Percentiles rank a stretch among this genome's conserved stretches.
Evolutionary conservation across 1,140 invertebrate genomes (phyloP).

Genomic region (Hesperophylax magnus): DNA sequence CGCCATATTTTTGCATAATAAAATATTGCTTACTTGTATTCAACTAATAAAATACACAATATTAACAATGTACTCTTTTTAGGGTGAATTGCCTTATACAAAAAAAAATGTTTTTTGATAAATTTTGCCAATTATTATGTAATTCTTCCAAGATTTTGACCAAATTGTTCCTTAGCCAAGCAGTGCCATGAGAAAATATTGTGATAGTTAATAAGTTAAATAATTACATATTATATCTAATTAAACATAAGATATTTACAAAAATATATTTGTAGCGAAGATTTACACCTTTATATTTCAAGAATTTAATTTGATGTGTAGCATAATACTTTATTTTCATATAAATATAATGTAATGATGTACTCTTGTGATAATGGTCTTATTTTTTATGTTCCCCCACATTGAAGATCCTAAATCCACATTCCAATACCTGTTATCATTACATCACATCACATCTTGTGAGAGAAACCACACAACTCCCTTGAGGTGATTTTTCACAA

Average conservation of each 20-base stretch:
- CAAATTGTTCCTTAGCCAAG: constrained; percentile 26
- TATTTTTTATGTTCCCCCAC: too few species aligned
- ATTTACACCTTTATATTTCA: not conserved
- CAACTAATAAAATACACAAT: too few species aligned
- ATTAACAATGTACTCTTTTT: too few species aligned
- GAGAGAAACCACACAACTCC: too few species aligned
- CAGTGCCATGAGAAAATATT: constrained; percentile 28
- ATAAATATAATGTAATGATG: not conserved
- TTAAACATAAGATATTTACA: constrained; percentile 20
- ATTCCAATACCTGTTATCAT: too few species aligned
- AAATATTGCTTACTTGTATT: too few species aligned
- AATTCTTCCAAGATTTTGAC: constrained; percentile 15
- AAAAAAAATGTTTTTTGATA: not conserved
- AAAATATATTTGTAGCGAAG: not conserved
- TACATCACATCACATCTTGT: too few species aligned
- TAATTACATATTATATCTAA: not conserved
- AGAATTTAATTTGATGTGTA: constrained; percentile 8
- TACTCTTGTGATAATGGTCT: too few species aligned
- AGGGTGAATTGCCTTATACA: too few species aligned
- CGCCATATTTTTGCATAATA: too few species aligned
- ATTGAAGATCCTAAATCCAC: too few species aligned
- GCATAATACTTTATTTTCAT: not conserved
- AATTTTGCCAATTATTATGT: not conserved
- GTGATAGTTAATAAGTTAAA: constrained; percentile 11
- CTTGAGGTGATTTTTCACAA: too few species aligned